Base-by-base conservation (phyloP, 1,140 invertebrate species). In the Bactericera cockerelli region DNA sequence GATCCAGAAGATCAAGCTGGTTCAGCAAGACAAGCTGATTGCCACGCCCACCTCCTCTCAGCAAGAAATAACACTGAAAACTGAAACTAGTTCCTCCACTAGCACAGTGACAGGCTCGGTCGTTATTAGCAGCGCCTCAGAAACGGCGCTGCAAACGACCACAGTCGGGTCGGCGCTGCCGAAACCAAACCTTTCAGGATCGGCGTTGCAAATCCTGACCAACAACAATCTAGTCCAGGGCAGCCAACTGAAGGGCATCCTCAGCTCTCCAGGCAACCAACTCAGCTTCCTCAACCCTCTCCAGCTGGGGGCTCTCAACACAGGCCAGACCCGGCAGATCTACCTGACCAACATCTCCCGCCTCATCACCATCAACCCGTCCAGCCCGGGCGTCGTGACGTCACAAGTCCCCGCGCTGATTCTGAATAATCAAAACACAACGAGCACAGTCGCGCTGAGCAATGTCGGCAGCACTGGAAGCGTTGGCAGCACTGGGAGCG, bases 391-490 rank as follows among this genome's bases (percentile, higher is more conserved):
- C 4, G 22, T 8, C 19, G 3, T 8, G 6, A n/a, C 4, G 8
- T 36, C 16, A 36, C 10, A 10, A 36, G 22, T 49, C 8, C 42
- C 42, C 4, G n/a, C 42, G 19, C 22, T 49, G 3, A 4, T 49
- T n/a, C 42, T 49, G 22, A 16, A 49, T n/a, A 49, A 49, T n/a
- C n/a, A 19, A n/a, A 49, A 49, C 22, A 49, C 42, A 49, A 49
- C 42, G n/a, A 49, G n/a, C 22, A 49, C 42, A 49, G 16, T 11
- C 33, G 16, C 33, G 16, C 10, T 11, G 10, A 36, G 10, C 10
- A 36, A 36, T 11, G 16, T 36, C 16, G 33, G 33, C 33, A n/a
- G n/a, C n/a, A n/a, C n/a, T n/a, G n/a, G n/a, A n/a, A n/a, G n/a
- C n/a, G n/a, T n/a, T n/a, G 33, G 33, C 10, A 36, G 16, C 16